Conservation (phyloP, 2,797 vertebrate genomes). For the Dicrostonyx torquatus region DNA sequence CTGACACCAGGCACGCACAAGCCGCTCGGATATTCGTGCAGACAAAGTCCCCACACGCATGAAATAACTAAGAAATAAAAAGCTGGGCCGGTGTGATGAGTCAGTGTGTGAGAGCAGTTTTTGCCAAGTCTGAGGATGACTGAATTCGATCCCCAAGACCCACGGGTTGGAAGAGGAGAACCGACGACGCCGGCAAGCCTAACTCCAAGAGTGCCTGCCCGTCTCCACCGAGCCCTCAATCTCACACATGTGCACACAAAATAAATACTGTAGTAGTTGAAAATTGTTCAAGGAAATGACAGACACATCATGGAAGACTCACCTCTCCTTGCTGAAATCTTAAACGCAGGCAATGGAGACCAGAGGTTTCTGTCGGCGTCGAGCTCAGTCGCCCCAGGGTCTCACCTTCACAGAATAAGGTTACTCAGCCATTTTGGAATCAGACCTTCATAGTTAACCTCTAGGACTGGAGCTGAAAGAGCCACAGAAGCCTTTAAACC, state of each 20-base stretch:
- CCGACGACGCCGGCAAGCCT: accelerated
- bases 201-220: not conserved
- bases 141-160: no score
- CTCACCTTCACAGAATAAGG: not conserved
- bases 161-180: not conserved
- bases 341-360: not conserved
- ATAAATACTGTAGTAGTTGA: not conserved
- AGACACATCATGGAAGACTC: not conserved
- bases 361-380: not conserved
- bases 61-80: not conserved
- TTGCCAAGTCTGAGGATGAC: not conserved
- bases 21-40: not conserved
- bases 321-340: constrained; percentile 23
- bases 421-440: not conserved
- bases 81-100: not conserved
- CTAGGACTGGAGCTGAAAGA: not conserved
- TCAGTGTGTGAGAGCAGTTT: not conserved
- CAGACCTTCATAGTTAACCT: not conserved
- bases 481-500: not conserved
- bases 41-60: not conserved
- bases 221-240: not conserved
- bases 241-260: not conserved
- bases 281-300: not conserved
- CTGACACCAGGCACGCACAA: accelerated
- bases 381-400: not conserved